These are phyloP conservation scores for Daubentonia madagascariensis DNA, from an alignment of 2,113 vertebrate genomes.

Conservation along the genomic window DNA sequence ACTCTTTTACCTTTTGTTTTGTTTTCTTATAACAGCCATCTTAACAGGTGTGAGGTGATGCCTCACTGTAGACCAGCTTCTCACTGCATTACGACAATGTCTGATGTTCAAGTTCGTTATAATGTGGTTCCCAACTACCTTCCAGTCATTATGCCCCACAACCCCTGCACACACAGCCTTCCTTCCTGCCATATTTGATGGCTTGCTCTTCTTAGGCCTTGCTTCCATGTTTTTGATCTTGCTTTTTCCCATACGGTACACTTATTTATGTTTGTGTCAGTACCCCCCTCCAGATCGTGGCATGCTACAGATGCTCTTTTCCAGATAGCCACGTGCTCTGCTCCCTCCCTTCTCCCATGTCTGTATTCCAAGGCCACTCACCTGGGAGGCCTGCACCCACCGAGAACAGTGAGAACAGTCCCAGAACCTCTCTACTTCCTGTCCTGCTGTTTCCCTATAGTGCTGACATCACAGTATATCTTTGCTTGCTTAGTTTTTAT, in stretches of 20 bases:
- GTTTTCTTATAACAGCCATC: background rate
- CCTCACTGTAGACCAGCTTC: background rate
- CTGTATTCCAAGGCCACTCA: background rate
- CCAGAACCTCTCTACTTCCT: no score
- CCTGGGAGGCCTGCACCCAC: fast-evolving
- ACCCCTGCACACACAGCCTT: background rate
- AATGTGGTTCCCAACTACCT: background rate
- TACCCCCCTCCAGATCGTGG: background rate
- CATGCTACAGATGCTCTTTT: background rate
- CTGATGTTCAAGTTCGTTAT: background rate
- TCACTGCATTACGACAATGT: background rate
- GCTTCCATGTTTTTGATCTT: no score
- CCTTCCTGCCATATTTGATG: no score
- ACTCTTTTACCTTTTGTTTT: background rate
- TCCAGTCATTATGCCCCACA: no score
- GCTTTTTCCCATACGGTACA: background rate
- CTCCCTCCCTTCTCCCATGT: background rate
- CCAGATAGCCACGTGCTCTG: background rate
- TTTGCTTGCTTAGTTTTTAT: background rate
- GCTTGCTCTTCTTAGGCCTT: background rate
- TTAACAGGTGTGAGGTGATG: background rate
- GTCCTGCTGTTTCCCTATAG: background rate
- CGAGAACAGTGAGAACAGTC: background rate
- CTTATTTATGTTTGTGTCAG: background rate
- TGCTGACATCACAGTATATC: background rate